These are phyloP conservation scores for Synergus japonicus DNA, from an alignment of 2,888 invertebrate genomes.

Conservation along the genomic window DNA sequence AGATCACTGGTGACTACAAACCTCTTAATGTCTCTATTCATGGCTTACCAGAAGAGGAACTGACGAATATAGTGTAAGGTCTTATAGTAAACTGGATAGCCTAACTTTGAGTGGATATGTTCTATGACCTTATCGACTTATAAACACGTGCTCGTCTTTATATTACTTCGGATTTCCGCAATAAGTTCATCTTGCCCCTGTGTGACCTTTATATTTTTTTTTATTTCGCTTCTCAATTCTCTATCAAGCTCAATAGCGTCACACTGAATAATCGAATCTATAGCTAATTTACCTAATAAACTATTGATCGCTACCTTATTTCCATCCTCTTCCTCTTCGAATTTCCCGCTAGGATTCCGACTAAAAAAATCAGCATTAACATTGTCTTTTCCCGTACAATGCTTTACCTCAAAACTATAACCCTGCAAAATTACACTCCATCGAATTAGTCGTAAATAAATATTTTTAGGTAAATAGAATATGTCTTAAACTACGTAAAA, in stretches of 20 bases:
- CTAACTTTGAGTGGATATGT: neutral
- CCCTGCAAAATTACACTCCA: constrained; percentile 37
- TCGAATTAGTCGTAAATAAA: constrained; percentile 18
- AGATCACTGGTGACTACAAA: neutral
- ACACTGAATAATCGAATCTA: neutral
- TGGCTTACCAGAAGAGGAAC: neutral
- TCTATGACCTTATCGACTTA: neutral
- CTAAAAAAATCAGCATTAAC: constrained; percentile 3
- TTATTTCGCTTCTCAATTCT: neutral
- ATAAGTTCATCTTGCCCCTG: no score
- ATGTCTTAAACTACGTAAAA: no score
- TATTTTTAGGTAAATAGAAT: no score
- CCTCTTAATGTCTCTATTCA: neutral
- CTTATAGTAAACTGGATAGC: neutral
- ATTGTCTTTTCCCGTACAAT: constrained; percentile 7
- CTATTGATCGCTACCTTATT: neutral
- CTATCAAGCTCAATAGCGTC: neutral
- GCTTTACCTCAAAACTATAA: constrained; percentile 17
- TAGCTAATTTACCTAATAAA: no score
- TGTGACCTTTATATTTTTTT: no score
- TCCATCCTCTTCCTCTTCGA: neutral
- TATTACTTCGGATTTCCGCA: no score
- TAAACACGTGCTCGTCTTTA: no score
- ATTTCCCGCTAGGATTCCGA: neutral
- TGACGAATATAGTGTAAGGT: neutral